Evolutionary conservation across 2,888 invertebrate genomes (phyloP).

Genomic region (Cheilosia pagana): DNA sequence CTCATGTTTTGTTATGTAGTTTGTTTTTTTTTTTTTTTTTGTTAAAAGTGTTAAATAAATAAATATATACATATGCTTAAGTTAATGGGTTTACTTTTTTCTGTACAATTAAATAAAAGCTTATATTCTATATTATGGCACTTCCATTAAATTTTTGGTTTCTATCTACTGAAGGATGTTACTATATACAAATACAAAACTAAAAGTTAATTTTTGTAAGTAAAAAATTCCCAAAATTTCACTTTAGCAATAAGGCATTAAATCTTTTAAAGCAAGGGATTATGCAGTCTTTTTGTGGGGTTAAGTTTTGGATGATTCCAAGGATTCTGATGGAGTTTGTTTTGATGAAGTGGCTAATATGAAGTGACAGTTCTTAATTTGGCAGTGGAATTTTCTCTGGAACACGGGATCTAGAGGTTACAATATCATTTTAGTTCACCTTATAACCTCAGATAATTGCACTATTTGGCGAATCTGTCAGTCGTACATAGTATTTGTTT

Average conservation of each 20-base stretch:
- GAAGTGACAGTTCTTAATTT: not conserved
- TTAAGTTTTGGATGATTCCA: conserved; percentile 26
- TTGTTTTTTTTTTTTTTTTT: conserved; percentile 53
- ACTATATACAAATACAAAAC: conserved; percentile 46
- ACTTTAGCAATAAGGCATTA: not conserved
- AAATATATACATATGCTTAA: conserved; percentile 60
- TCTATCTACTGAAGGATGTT: conserved; percentile 40
- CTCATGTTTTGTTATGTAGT: conserved; percentile 48
- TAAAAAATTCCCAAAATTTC: conserved; percentile 28
- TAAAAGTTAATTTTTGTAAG: conserved; percentile 40
- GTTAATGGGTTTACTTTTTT: conserved; percentile 69
- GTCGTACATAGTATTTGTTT: too few species aligned
- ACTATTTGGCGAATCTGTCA: too few species aligned
- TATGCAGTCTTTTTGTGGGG: conserved; percentile 51
- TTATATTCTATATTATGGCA: conserved; percentile 33
- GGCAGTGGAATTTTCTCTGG: not conserved
- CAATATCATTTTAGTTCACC: too few species aligned
- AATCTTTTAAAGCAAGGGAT: conserved; percentile 42
- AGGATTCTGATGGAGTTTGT: not conserved
- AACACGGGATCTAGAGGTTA: too few species aligned
- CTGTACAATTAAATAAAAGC: conserved; percentile 55
- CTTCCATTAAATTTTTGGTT: conserved; percentile 19
- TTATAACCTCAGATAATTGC: too few species aligned
- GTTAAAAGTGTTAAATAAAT: conserved; percentile 69
- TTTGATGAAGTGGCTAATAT: not conserved